Evolutionary conservation across 2,113 vertebrate species (phyloP).

Genomic region (Osmerus mordax): DNA sequence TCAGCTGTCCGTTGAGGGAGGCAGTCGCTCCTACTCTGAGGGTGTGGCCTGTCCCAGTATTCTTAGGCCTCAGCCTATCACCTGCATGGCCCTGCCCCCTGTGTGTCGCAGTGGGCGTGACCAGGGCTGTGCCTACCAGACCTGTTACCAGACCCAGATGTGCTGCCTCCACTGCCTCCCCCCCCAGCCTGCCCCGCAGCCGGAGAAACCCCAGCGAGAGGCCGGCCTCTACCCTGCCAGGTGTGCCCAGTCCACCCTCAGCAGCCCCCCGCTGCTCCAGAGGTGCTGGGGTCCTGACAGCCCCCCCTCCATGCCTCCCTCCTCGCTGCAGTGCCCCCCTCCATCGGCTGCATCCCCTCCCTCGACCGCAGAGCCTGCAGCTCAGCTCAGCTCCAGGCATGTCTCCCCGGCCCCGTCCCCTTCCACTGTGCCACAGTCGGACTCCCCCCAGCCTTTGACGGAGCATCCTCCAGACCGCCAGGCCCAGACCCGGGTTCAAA

Average conservation of each 20-base stretch:
- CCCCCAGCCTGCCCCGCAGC: conserved; percentile 62
- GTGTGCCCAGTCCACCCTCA: conserved; percentile 46
- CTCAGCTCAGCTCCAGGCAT: conserved; percentile 44
- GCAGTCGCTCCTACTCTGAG: conserved; percentile 72
- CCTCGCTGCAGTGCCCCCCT: conserved; percentile 56
- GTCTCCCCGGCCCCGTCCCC: conserved; percentile 55
- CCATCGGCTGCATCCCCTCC: conserved; percentile 32
- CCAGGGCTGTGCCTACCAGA: conserved; percentile 74
- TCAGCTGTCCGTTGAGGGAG: conserved; percentile 82
- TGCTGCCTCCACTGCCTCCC: conserved; percentile 83
- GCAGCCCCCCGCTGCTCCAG: conserved; percentile 54
- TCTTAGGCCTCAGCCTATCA: conserved; percentile 74
- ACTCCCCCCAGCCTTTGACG: conserved; percentile 33
- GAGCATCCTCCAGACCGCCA: conserved; percentile 45
- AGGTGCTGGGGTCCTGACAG: conserved; percentile 57
- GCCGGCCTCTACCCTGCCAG: conserved; percentile 59
- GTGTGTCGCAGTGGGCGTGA: conserved; percentile 73
- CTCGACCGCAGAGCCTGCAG: conserved; percentile 7
- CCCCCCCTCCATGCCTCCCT: conserved; percentile 16
- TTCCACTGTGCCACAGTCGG: conserved; percentile 72
- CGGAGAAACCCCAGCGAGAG: conserved; percentile 68
- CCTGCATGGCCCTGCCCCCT: conserved; percentile 72
- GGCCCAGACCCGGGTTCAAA: conserved; percentile 72
- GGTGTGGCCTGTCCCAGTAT: conserved; percentile 69
- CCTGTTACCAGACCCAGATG: conserved; percentile 70